These are phyloP conservation scores for Tachystola acroxantha DNA, from an alignment of 2,888 invertebrate genomes.

Conservation along the genomic window DNA sequence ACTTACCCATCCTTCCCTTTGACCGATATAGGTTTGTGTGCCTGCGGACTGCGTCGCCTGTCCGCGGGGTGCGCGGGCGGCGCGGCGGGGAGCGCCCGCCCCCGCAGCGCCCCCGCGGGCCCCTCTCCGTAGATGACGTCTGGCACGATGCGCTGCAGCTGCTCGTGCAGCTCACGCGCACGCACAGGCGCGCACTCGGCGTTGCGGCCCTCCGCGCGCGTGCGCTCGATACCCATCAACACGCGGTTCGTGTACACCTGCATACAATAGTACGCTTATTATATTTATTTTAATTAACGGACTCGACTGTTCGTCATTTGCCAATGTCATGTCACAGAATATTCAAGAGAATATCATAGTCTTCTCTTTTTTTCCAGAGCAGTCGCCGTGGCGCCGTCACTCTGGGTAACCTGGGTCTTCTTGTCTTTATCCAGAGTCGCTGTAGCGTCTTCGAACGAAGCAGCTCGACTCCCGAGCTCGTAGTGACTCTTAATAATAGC, in stretches of 20 bases:
- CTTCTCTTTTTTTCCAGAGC: too few species aligned
- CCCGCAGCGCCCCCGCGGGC: constrained; percentile 16
- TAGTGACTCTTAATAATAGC: too few species aligned
- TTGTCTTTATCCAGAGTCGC: too few species aligned
- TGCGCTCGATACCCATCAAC: constrained; percentile 67
- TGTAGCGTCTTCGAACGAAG: too few species aligned
- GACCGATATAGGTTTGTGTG: constrained; percentile 36
- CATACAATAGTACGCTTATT: too few species aligned
- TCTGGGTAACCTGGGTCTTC: too few species aligned
- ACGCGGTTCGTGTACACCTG: constrained; percentile 76
- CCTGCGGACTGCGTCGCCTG: constrained; percentile 4
- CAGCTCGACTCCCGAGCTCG: too few species aligned
- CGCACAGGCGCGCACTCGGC: not conserved
- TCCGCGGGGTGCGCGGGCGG: constrained; percentile 14
- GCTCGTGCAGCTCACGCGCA: constrained; percentile 27
- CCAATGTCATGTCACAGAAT: too few species aligned
- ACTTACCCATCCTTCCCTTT: constrained; percentile 57
- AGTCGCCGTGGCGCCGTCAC: too few species aligned
- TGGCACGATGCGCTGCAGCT: constrained; percentile 57
- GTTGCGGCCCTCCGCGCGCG: not conserved
- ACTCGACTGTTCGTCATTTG: too few species aligned
- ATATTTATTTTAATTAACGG: too few species aligned
- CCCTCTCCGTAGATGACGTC: constrained; percentile 77
- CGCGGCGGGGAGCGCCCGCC: not conserved
- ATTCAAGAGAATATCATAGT: too few species aligned